Evolutionary conservation across 2,113 vertebrate genomes (phyloP).

Genomic region (Aplodontia rufa): DNA sequence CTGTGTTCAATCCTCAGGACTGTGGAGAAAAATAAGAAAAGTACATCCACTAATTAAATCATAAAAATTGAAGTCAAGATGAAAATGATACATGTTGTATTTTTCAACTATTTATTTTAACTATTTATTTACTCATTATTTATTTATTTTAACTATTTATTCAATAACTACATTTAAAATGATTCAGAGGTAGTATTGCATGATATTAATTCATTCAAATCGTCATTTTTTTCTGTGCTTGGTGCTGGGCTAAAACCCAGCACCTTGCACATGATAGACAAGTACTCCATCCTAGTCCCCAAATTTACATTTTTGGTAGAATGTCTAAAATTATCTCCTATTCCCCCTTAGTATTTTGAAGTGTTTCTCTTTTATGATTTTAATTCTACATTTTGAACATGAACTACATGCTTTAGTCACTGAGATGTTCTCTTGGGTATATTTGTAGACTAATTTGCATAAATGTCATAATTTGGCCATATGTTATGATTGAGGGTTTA

Average conservation of each 20-base stretch:
- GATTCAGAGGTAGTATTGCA: not conserved
- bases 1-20: fast-evolving
- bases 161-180: not conserved
- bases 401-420: fast-evolving
- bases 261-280: not conserved
- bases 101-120: not conserved
- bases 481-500: not conserved
- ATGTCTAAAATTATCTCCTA: not conserved
- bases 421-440: not conserved
- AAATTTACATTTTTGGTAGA: not conserved
- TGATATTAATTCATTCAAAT: not conserved
- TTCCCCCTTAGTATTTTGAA: not conserved
- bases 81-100: not conserved
- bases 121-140: too few species aligned
- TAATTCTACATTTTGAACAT: not conserved
- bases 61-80: not conserved
- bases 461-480: not conserved
- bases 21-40: too few species aligned
- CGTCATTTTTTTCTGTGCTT: not conserved
- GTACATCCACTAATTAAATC: not conserved
- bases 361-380: not conserved
- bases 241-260: not conserved
- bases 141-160: too few species aligned
- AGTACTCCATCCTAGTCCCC: not conserved
- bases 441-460: not conserved